These are phyloP conservation scores for Drosophila vallismaia DNA, from an alignment of 2,888 invertebrate genomes.

Conservation along the genomic window DNA sequence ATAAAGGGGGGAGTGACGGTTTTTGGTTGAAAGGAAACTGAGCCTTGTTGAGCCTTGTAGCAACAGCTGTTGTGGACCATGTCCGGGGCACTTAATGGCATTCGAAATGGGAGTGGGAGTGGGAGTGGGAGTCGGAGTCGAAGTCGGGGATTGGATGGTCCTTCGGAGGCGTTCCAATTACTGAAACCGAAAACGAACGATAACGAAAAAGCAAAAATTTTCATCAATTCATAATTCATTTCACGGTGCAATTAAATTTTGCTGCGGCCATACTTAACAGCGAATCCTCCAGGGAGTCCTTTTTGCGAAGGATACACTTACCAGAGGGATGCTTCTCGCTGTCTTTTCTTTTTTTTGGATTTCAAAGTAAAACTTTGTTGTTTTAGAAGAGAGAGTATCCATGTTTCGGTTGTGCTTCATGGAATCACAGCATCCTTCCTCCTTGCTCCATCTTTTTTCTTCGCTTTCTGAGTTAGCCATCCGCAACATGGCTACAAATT, in stretches of 20 bases:
- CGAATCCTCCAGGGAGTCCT: conserved; percentile 30
- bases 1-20: not conserved
- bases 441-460: not conserved
- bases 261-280: conserved; percentile 47
- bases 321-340: not conserved
- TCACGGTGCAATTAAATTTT: conserved; percentile 58
- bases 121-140: too few relatives aligned
- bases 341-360: not conserved
- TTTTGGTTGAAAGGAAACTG: conserved; percentile 22
- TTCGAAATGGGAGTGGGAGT: conserved; percentile 13
- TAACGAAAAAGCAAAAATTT: conserved; percentile 13
- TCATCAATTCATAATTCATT: conserved; percentile 46
- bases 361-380: too few relatives aligned
- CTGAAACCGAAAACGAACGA: conserved; percentile 9
- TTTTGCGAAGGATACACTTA: not conserved
- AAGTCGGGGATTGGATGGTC: not conserved
- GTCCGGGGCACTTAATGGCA: conserved; percentile 59
- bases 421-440: not conserved
- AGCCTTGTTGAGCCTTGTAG: conserved; percentile 72
- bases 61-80: conserved; percentile 75
- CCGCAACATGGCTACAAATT: conserved; percentile 38
- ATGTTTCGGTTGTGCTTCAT: not conserved
- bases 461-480: conserved; percentile 7
- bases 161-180: conserved; percentile 27
- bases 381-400: conserved; percentile 1